These are phyloP conservation scores for Penaeus japonicus DNA, from an alignment of 1,140 invertebrate genomes.

Conservation along the genomic window DNA sequence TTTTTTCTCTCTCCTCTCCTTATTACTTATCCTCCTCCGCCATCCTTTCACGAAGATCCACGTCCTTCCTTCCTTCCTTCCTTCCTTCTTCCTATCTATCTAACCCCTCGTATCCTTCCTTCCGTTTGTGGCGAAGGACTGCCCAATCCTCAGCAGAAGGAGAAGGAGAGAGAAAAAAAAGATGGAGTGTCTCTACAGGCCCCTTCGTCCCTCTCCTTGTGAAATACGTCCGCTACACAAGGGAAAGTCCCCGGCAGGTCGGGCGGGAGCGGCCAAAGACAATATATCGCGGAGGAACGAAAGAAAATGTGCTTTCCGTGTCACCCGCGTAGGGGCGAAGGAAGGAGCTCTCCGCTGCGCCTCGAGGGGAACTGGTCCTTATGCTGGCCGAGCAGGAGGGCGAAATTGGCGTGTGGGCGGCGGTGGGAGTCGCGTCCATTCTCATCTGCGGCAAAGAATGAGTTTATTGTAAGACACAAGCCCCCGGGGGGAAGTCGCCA, in stretches of 20 bases:
- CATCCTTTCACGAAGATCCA: too few species aligned
- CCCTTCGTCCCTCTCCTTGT: not conserved
- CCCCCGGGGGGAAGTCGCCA: conserved; percentile 30
- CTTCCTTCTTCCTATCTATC: too few species aligned
- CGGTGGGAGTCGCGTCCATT: conserved; percentile 20
- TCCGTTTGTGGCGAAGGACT: too few species aligned
- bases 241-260: not conserved
- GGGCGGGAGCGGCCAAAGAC: not conserved
- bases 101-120: too few species aligned
- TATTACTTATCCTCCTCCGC: too few species aligned
- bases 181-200: too few species aligned
- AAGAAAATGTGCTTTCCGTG: not conserved
- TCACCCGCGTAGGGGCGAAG: not conserved
- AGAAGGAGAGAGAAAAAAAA: too few species aligned
- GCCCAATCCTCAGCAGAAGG: too few species aligned
- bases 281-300: not conserved
- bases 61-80: too few species aligned
- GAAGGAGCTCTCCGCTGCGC: not conserved
- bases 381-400: not conserved
- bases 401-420: not conserved
- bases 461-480: conserved; percentile 47
- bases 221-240: not conserved
- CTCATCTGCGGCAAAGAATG: conserved; percentile 48
- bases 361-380: not conserved
- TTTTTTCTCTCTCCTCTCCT: too few species aligned